phyloP scores from a whole-genome alignment of 2,888 invertebrate species.

The Scaptomyza tumidula region DNA sequence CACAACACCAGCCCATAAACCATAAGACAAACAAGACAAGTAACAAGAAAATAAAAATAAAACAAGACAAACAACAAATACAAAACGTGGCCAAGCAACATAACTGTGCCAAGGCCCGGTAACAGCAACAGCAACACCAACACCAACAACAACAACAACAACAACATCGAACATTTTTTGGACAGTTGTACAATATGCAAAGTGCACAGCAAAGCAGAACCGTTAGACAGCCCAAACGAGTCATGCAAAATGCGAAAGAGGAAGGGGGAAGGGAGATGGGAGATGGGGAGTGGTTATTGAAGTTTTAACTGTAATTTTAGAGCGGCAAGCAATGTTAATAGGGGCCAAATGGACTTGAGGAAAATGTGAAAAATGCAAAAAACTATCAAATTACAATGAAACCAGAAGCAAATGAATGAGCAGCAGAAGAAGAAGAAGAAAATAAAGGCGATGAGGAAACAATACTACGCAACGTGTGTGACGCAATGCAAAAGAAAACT shows the following conservation, averaged over 20 bases:
- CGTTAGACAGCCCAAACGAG: constrained; percentile 48
- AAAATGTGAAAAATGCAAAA: constrained; percentile 31
- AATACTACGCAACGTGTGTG: constrained; percentile 34
- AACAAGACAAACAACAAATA: constrained; percentile 23
- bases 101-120: constrained; percentile 74
- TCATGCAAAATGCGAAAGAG: constrained; percentile 20
- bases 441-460: constrained; percentile 18
- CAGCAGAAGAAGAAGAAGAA: constrained; percentile 9
- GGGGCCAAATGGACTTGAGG: constrained; percentile 65
- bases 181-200: constrained; percentile 60
- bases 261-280: not conserved
- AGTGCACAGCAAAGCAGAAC: constrained; percentile 66
- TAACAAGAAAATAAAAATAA: constrained; percentile 26
- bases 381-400: constrained; percentile 65
- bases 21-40: constrained; percentile 29
- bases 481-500: constrained; percentile 45
- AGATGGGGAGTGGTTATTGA: not conserved
- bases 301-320: constrained; percentile 52
- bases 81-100: constrained; percentile 63
- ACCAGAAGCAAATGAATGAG: constrained; percentile 13
- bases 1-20: constrained; percentile 32
- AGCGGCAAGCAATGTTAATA: constrained; percentile 59
- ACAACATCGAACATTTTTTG: constrained; percentile 38
- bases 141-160: constrained; percentile 16
- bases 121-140: constrained; percentile 24